A percentile compares a stretch with the other conserved stretches of the same genome.
These are phyloP conservation scores for Bombus balteatus DNA, from an alignment of 1,140 invertebrate genomes.

Conservation along the genomic window DNA sequence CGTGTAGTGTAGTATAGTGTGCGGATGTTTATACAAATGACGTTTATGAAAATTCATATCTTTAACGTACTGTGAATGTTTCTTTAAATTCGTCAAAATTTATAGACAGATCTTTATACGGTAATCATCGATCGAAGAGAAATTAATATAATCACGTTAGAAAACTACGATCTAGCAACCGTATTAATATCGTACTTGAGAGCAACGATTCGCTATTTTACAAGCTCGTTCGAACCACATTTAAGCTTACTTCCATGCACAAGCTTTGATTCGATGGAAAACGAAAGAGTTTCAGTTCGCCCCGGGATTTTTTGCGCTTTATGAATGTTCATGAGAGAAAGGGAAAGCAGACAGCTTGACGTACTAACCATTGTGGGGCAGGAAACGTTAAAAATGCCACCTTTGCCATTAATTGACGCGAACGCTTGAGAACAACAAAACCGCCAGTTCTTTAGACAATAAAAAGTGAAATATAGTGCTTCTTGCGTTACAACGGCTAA, in stretches of 20 bases:
- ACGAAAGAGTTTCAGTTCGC: too few species aligned
- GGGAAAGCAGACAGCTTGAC: constrained; percentile 2
- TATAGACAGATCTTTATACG: too few species aligned
- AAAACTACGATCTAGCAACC: too few species aligned
- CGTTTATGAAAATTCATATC: too few species aligned
- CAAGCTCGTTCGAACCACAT: background rate
- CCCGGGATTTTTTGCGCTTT: background rate
- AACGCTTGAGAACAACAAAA: constrained; percentile 21
- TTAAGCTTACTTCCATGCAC: background rate
- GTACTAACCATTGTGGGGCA: background rate
- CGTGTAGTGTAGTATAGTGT: too few species aligned
- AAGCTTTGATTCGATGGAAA: background rate
- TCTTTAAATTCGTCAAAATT: too few species aligned
- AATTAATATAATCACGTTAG: too few species aligned
- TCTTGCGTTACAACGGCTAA: constrained; percentile 40
- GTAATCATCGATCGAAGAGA: too few species aligned
- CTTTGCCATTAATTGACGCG: constrained; percentile 36
- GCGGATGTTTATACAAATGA: too few species aligned
- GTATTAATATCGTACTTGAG: too few species aligned
- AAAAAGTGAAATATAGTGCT: constrained; percentile 57
- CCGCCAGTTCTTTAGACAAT: constrained; percentile 35
- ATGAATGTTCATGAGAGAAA: background rate
- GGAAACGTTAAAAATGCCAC: constrained; percentile 37
- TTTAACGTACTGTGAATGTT: too few species aligned
- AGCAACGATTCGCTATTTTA: too few species aligned